Conservation (phyloP, 1,140 invertebrate species). For the Bombus balteatus region DNA sequence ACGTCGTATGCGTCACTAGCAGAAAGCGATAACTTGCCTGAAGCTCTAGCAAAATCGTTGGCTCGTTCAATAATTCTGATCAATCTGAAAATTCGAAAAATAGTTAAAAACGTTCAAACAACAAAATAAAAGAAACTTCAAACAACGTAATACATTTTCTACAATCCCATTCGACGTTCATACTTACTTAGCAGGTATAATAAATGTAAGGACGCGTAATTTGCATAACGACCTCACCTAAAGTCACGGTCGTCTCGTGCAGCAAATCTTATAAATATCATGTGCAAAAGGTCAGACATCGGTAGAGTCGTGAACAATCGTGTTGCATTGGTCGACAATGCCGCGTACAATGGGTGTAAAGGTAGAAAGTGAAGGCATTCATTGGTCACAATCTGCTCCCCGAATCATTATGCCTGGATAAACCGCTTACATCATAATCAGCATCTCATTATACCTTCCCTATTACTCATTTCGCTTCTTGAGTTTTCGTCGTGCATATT, state of each 20-base stretch:
- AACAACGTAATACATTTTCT: neutral
- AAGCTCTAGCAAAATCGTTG: neutral
- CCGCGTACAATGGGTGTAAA: constrained; percentile 50
- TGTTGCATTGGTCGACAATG: constrained; percentile 28
- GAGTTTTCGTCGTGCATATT: constrained; percentile 50
- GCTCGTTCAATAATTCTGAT: neutral
- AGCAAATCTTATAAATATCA: constrained; percentile 61
- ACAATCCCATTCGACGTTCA: neutral
- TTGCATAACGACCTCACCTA: constrained; percentile 58
- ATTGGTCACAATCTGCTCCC: constrained; percentile 28
- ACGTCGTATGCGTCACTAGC: too few species aligned
- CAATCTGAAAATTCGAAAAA: neutral
- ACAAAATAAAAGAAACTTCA: neutral
- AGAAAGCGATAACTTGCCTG: neutral
- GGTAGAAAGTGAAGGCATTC: constrained; percentile 57
- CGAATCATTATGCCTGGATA: constrained; percentile 57
- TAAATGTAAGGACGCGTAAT: constrained; percentile 53
- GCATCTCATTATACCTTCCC: constrained; percentile 34
- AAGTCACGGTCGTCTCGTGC: constrained; percentile 60
- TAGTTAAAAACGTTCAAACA: neutral
- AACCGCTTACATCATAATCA: constrained; percentile 63
- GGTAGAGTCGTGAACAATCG: constrained; percentile 15
- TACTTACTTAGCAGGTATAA: constrained; percentile 32
- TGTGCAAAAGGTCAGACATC: constrained; percentile 52
- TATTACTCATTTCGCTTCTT: constrained; percentile 57